Evolutionary conservation across 2,113 vertebrate genomes (phyloP), one percentile per base, ranked within the genome.

Genomic region (Miniopterus natalensis): DNA sequence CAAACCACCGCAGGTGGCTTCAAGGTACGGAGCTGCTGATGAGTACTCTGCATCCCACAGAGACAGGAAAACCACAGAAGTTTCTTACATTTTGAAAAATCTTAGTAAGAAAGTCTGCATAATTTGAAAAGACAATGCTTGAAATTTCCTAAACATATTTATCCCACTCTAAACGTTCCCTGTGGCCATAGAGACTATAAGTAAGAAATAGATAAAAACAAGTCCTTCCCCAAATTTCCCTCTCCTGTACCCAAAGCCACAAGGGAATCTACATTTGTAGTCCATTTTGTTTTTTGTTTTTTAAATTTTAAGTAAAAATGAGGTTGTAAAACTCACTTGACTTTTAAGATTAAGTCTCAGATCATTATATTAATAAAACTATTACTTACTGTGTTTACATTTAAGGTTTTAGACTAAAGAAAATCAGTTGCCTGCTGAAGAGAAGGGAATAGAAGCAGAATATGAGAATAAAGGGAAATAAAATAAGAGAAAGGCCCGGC

Each of bases 371-470:
- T 86, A 59, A 71, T 80, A 74, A 94, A 81, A 88, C 13, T 83
- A 45, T 36, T 78, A 29, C 13, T 65, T 66, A 89, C 57, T 81
- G 2, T 61, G 31, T 51, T 73, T 89, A 31, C 13, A 68, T 84
- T 90, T 80, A 87, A 90, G 87, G 57, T 79, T 92, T 89, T 66
- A 92, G 20, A 87, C 14, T 71, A 84, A 94, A 65, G 31, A 88
- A 61, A 83, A 61, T 17, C 36, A 18, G 8, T 14, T 75, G 8
- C 40, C 75, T 73, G 1, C 49, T 92, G 20, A 84, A 74, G 51
- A 70, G 27, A 53, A 45, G 5, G 18, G 17, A 81, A 77, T 18
- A 25, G 29, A 94, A 61, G 42, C 1, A 87, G 53, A 94, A 74
- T 40, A 59, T 4, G 6, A 57, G 83, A 57, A 70, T 45, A 36